Conservation (phyloP, 2,113 vertebrate genomes). For the Merops nubicus region DNA sequence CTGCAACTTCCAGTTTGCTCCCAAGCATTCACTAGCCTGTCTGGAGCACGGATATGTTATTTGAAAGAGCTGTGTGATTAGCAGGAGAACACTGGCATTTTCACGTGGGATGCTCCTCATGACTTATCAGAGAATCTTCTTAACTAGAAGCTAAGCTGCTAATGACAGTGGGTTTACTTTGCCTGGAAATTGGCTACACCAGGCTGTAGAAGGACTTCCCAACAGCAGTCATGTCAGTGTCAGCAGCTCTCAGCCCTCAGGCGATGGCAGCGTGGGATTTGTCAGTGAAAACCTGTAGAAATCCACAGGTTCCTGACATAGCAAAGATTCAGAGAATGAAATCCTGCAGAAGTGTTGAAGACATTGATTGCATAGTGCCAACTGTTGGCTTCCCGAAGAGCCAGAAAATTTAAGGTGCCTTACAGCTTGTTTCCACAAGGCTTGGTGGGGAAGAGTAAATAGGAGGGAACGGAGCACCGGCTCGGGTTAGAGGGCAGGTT, state of each 20-base stretch:
- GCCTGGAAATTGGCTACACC: not conserved
- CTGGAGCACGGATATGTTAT: not conserved
- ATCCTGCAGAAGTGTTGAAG: not conserved
- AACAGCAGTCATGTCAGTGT: not conserved
- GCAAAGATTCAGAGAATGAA: not conserved
- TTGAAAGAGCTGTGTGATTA: not conserved
- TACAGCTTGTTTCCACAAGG: not conserved
- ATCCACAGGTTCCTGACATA: not conserved
- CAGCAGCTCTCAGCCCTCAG: not conserved
- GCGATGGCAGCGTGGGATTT: not conserved
- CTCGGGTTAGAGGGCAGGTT: not conserved
- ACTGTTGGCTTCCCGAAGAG: not conserved
- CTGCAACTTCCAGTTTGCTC: not conserved
- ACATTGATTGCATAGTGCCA: not conserved
- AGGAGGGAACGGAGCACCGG: not conserved
- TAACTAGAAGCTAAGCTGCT: constrained; percentile 1
- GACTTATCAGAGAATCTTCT: not conserved
- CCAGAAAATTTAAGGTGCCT: not conserved
- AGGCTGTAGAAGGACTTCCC: not conserved
- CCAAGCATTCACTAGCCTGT: not conserved
- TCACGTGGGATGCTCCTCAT: not conserved
- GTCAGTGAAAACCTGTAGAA: not conserved
- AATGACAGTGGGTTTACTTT: not conserved
- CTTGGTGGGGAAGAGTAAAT: not conserved
- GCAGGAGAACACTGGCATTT: not conserved